Evolutionary conservation across 2,797 vertebrate species (phyloP), one percentile per base, ranked within the genome.

Genomic region (Perdix hodgsoniae): DNA sequence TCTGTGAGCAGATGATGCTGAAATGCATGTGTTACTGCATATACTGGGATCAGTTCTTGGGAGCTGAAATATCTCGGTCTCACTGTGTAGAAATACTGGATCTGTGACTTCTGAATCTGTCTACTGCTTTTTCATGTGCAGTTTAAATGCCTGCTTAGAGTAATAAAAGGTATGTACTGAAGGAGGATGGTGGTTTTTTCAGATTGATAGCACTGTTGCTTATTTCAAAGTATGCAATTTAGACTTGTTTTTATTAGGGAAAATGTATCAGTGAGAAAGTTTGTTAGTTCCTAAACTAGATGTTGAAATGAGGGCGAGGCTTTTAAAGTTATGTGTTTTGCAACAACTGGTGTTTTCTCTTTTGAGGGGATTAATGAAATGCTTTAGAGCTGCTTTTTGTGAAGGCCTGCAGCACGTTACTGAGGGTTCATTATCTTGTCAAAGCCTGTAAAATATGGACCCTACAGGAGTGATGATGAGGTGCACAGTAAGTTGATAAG

Each of bases 401-500:
- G 94, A 90, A 94, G 92, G 93, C 96, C 94, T 76, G 77, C 85
- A 96, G 96, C 87, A 70, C 65, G 52, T 92, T 94, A 54, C 57
- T 61, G 61, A 86, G 85, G 87, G 89, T 94, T 97, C 81, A 77
- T 97, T 96, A 88, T 93, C 77, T 95, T 96, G 94, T 97, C 96
- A 94, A 95, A 95, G 89, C 92, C 94, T 22, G 23, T 96, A 95
- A 94, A 95, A 66, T 67, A 61, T 0, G 2, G 76, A 72, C 85
- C 76, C 95, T 96, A 93, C 84, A 93, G 92, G 91, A 96, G 33
- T 65, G 40, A 78, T 95, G 42, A 22, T 93, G 88, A 44, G 47
- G 47, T 91, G 94, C 92, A 96, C 86, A 69, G 47, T 50, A 35
- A 86, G 84, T 91, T 88, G 87, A 81, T 85, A 60, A n/a, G 47